Evolutionary conservation across 2,888 invertebrate species (phyloP).

Genomic region (Mayetiola destructor): DNA sequence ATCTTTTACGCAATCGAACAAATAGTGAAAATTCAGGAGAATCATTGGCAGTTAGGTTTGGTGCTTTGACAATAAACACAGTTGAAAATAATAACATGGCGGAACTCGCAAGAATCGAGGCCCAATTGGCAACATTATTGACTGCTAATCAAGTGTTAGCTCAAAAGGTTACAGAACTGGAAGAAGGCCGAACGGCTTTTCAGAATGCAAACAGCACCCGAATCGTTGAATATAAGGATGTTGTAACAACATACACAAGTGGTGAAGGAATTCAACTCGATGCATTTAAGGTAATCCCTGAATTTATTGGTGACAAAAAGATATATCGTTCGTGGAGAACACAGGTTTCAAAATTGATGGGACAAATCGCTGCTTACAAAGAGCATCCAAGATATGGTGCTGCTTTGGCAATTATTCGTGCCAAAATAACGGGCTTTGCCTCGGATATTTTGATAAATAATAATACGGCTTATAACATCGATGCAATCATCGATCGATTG

Average conservation of each 20-base stretch:
- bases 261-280: background rate
- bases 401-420: background rate
- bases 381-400: background rate
- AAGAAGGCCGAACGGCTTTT: background rate
- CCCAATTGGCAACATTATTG: background rate
- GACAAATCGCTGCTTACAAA: background rate
- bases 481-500: background rate
- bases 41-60: background rate
- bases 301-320: background rate
- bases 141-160: background rate
- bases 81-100: background rate
- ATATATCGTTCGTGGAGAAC: background rate
- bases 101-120: background rate
- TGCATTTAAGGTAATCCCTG: background rate
- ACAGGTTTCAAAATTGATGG: background rate
- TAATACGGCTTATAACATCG: background rate
- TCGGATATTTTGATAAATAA: background rate
- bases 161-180: background rate
- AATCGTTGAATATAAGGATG: background rate
- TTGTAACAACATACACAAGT: background rate
- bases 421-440: background rate
- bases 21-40: no score
- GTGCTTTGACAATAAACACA: background rate
- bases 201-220: background rate
- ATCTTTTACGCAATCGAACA: background rate